Evolutionary conservation across 2,888 invertebrate genomes (phyloP), one percentile per base, ranked within the genome.

Genomic region (Rhagonycha lutea): DNA sequence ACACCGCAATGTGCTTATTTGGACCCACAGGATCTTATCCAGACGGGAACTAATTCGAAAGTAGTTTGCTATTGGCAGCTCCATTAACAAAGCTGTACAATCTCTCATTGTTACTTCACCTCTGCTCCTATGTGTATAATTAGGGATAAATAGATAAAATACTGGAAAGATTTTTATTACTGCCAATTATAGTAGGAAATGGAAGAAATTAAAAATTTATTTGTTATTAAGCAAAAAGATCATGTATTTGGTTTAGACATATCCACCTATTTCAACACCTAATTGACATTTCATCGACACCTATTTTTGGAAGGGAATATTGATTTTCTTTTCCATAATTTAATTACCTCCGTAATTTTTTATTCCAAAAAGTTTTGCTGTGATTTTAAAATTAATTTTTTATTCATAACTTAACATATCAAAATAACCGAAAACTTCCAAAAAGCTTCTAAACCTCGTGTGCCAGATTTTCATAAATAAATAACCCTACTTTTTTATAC

Each of bases 11-110:
- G 81, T 82, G 82, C 80, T 80, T 80, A 80, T 76, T 80, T 79
- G 78, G 79, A 75, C 78, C 81, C 74, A 78, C 67, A 72, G 82
- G 81, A 81, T 81, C 81, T 82, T 82, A 81, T 81, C 79, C 81
- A 81, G 82, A 81, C 81, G 73, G 80, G 73, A 76, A 83, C 82
- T 83, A 82, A 83, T 82, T 81, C 81, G 79, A 80, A 80, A 80
- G 76, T 81, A 80, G 79, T 82, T 81, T 82, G 81, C 82, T 81
- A 83, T 83, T 82, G 83, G 83, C 82, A 82, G 82, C 76, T 80
- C 82, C 82, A 81, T 81, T 81, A 76, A 76, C 76, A 76, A 76
- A 73, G 73, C 76, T 71, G 68, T 76, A 73, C 73, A 76, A 76
- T 68, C 73, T 76, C 76, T 63, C 14, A 63, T 63, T 23, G 23